These are phyloP conservation scores for Myoxocephalus aenaeus DNA, from an alignment of 2,797 vertebrate species.

Conservation along the genomic window DNA sequence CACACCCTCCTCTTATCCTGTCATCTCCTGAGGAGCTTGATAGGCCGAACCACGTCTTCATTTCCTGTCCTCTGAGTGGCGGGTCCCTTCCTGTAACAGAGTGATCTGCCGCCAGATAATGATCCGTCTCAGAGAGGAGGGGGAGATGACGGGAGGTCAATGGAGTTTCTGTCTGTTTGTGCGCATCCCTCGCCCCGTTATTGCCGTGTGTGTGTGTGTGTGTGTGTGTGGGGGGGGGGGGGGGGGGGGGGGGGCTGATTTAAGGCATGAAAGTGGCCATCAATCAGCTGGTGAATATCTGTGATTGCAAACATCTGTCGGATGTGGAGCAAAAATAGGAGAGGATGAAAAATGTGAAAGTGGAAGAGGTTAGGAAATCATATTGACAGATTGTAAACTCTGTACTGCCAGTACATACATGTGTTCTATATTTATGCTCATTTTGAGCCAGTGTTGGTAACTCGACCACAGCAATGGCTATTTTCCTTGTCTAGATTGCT, in stretches of 20 bases:
- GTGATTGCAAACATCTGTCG: conserved; percentile 29
- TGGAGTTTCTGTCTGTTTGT: not conserved
- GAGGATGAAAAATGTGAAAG: not conserved
- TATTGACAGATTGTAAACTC: conserved; percentile 1
- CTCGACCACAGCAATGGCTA: not conserved
- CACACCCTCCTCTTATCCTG: conserved; percentile 39
- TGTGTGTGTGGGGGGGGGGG: conserved; percentile 1
- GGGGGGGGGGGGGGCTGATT: no score
- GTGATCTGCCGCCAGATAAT: conserved; percentile 62
- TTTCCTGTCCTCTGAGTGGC: conserved; percentile 69
- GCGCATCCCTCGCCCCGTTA: no score
- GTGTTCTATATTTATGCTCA: not conserved
- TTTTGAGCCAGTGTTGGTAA: conserved; percentile 3
- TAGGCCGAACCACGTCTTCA: conserved; percentile 59
- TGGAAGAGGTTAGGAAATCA: conserved; percentile 13
- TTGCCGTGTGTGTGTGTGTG: not conserved
- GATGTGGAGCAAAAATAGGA: not conserved
- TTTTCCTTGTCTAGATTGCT: conserved; percentile 25
- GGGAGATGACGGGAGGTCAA: conserved; percentile 32
- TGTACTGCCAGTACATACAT: not conserved
- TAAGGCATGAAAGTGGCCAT: conserved; percentile 33
- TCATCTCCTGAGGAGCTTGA: conserved; percentile 38
- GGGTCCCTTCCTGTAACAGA: conserved; percentile 55
- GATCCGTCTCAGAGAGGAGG: conserved; percentile 49
- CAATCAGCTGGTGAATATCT: conserved; percentile 38